Conservation (phyloP, 2,113 vertebrate species). For the Pygoscelis antarcticus region DNA sequence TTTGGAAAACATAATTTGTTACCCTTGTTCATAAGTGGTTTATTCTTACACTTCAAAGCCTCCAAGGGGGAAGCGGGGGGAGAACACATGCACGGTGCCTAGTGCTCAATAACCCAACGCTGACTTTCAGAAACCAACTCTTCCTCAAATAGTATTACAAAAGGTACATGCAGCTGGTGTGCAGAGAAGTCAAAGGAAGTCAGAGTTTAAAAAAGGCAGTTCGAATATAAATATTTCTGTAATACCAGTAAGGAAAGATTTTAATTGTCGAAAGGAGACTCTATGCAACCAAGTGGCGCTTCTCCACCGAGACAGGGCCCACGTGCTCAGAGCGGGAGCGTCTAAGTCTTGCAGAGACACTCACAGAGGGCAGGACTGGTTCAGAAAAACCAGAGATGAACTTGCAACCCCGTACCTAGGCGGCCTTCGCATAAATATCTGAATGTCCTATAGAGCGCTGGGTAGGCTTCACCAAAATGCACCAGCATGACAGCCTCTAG, state of each 20-base stretch:
- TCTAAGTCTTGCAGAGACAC: background rate
- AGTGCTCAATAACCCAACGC: background rate
- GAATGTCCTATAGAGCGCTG: fast-evolving
- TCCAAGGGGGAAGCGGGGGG: background rate
- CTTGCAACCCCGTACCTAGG: background rate
- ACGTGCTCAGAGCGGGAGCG: background rate
- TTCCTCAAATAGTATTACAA: background rate
- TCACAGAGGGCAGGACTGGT: background rate
- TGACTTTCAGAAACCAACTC: background rate
- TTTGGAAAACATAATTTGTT: background rate
- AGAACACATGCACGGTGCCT: background rate
- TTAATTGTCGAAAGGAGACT: background rate
- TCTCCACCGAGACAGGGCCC: background rate
- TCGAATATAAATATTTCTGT: background rate
- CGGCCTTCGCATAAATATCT: fast-evolving
- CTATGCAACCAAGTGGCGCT: background rate
- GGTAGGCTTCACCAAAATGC: background rate
- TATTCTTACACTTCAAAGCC: background rate
- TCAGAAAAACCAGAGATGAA: background rate
- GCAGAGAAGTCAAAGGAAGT: background rate
- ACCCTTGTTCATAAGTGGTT: background rate
- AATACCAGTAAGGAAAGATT: background rate
- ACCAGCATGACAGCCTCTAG: fast-evolving
- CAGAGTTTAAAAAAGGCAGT: background rate
- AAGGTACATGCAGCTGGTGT: background rate